Evolutionary conservation across 2,113 vertebrate genomes (phyloP).

Genomic region (Macrotis lagotis): DNA sequence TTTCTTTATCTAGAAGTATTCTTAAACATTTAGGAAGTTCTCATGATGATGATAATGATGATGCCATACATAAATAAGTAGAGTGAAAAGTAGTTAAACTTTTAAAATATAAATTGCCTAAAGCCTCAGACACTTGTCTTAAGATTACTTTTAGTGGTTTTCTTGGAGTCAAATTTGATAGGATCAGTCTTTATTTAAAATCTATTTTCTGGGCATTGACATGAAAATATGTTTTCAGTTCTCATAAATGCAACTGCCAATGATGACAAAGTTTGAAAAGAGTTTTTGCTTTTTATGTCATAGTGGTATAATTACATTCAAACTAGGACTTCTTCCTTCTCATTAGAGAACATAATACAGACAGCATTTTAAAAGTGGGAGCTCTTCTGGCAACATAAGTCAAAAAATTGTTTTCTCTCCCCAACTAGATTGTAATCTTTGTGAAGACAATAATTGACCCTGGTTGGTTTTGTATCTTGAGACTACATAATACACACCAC

Average conservation of each 20-base stretch:
- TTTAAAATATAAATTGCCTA: not conserved
- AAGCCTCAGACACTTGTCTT: not conserved
- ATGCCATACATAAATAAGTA: not conserved
- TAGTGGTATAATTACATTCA: not conserved
- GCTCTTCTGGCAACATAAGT: not conserved
- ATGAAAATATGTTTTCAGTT: not conserved
- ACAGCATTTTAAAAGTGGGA: not conserved
- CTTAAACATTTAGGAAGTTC: not conserved
- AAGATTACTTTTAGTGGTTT: not conserved
- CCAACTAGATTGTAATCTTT: not conserved
- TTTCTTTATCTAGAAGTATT: not conserved
- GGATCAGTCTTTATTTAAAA: not conserved
- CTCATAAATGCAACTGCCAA: not conserved
- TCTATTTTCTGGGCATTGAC: not conserved
- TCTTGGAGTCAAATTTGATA: not conserved
- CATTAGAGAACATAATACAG: not conserved
- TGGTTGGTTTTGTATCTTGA: not conserved
- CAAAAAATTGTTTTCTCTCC: not conserved
- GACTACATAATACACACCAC: not conserved
- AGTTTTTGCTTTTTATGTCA: not conserved
- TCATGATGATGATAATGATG: not conserved
- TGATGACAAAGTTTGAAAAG: not conserved
- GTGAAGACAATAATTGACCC: not conserved
- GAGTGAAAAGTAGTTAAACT: not conserved
- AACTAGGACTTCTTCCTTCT: not conserved